A percentile compares a stretch with the other conserved stretches of the same genome.
phyloP scores from a whole-genome alignment of 2,888 invertebrate species.

The Tenthredo scrophulariae region DNA sequence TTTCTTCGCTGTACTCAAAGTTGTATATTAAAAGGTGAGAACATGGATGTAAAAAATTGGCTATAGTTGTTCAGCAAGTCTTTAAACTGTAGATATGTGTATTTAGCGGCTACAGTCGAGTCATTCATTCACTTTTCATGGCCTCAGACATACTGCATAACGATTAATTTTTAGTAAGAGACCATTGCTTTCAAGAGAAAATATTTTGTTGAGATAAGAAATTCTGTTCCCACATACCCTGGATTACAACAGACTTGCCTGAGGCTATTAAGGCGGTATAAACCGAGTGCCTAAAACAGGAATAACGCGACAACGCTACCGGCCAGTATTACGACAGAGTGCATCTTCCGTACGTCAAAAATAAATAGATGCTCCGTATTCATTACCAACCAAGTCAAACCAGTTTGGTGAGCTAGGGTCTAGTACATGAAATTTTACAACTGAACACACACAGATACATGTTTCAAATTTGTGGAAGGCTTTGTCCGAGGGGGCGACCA shows the following conservation, averaged over 20 bases:
- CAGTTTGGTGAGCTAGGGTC: slow-evolving; percentile 44
- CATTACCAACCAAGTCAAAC: slow-evolving; percentile 44
- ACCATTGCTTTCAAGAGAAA: not conserved
- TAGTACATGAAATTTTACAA: slow-evolving; percentile 28
- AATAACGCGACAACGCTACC: slow-evolving; percentile 18
- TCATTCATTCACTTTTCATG: not conserved
- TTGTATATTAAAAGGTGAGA: not conserved
- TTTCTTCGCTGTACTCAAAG: not conserved
- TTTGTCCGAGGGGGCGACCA: slow-evolving; percentile 51
- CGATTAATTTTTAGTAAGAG: not conserved
- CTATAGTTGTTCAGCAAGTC: not conserved
- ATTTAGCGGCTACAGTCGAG: not conserved
- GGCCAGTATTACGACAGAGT: slow-evolving; percentile 34
- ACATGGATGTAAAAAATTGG: not conserved
- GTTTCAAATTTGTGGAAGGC: slow-evolving; percentile 53
- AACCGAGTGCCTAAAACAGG: slow-evolving; percentile 7
- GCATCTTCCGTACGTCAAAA: slow-evolving; percentile 14
- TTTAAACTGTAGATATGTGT: not conserved
- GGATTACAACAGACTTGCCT: slow-evolving; percentile 33
- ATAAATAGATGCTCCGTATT: slow-evolving; percentile 44
- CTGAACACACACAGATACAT: slow-evolving; percentile 15
- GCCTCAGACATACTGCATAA: not conserved
- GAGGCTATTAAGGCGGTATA: slow-evolving; percentile 1
- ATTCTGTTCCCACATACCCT: slow-evolving; percentile 26
- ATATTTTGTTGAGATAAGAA: slow-evolving; percentile 6